Evolutionary conservation across 2,797 vertebrate species (phyloP).

Genomic region (Myotis pilosus): DNA sequence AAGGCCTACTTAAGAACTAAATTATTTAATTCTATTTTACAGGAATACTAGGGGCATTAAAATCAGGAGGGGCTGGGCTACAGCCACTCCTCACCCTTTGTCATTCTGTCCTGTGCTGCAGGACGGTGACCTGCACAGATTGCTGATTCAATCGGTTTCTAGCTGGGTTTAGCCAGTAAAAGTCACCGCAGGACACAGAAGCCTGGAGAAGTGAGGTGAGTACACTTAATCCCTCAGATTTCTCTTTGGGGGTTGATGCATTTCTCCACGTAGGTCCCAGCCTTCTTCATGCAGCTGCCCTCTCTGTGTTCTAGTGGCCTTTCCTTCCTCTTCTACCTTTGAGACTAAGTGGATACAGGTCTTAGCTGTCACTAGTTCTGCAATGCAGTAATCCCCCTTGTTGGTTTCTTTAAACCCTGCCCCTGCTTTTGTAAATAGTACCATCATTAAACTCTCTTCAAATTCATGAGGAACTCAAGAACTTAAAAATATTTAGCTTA

Average conservation of each 20-base stretch:
- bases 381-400: neutral
- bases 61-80: neutral
- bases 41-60: neutral
- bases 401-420: neutral
- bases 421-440: neutral
- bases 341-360: neutral
- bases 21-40: neutral
- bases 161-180: neutral
- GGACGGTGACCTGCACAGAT: neutral
- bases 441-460: neutral
- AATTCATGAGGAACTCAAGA: neutral
- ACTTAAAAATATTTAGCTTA: neutral
- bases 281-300: neutral
- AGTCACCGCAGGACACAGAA: neutral
- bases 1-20: neutral
- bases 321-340: neutral
- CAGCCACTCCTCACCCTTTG: neutral
- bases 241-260: neutral
- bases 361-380: neutral
- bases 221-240: neutral
- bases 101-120: neutral
- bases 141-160: neutral
- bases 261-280: neutral
- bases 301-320: neutral
- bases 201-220: neutral